phyloP scores from a whole-genome alignment of 2,113 vertebrate genomes.

The Triplophysa rosa region DNA sequence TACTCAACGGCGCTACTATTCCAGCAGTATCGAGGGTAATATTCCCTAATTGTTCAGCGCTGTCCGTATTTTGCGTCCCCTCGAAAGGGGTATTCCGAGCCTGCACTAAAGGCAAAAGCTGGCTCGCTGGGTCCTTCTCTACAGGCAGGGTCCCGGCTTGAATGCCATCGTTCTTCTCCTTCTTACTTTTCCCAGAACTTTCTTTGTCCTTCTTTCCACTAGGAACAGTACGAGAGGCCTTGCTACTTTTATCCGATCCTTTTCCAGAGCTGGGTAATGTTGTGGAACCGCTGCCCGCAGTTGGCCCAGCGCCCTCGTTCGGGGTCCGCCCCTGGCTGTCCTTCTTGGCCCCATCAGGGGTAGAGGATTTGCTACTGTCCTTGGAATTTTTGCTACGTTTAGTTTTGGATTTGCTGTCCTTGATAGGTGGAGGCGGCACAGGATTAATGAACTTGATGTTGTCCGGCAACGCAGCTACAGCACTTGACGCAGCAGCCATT shows the following conservation, averaged over 20 bases:
- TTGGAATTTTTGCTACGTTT: conserved; percentile 98
- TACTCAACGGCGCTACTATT: conserved; percentile 86
- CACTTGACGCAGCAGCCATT: conserved; percentile 85
- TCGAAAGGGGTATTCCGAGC: conserved; percentile 87
- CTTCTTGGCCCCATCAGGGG: conserved; percentile 90
- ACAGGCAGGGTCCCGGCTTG: conserved; percentile 71
- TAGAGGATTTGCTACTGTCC: conserved; percentile 88
- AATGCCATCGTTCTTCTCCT: conserved; percentile 89
- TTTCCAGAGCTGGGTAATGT: conserved; percentile 77
- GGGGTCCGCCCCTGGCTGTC: conserved; percentile 84
- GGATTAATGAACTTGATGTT: conserved; percentile 99
- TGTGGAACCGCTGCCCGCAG: conserved; percentile 66
- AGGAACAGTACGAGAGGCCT: conserved; percentile 84
- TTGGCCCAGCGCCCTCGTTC: conserved; percentile 79
- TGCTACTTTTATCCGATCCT: conserved; percentile 88
- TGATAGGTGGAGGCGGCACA: conserved; percentile 91
- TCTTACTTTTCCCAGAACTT: conserved; percentile 90
- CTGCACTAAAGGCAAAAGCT: conserved; percentile 78
- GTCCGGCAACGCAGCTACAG: conserved; percentile 94
- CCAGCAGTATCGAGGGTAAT: conserved; percentile 92
- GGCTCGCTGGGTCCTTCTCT: conserved; percentile 87
- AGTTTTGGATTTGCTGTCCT: conserved; percentile 98
- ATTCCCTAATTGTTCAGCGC: conserved; percentile 92
- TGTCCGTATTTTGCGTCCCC: conserved; percentile 83
- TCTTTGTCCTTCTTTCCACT: conserved; percentile 96